A percentile compares a stretch with the other conserved stretches of the same genome.
Conservation (phyloP, 2,113 vertebrate genomes). For the Bambusicola thoracicus region DNA sequence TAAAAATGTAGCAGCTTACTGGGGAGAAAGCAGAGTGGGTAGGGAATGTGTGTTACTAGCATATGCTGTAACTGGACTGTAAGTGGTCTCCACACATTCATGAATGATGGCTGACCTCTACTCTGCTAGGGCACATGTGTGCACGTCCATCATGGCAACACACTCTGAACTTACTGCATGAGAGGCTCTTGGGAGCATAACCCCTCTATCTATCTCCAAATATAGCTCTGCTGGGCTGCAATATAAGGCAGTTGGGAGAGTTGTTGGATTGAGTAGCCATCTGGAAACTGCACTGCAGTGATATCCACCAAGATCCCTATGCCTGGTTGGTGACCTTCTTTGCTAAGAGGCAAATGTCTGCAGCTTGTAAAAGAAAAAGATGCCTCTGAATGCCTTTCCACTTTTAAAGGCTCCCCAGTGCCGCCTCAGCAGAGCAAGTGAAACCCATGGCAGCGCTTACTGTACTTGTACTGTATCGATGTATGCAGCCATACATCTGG, state of each 20-base stretch:
- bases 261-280: constrained; percentile 1
- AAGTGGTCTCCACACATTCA: constrained; percentile 44
- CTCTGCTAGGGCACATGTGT: constrained; percentile 69
- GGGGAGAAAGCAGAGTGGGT: not conserved
- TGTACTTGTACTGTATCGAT: constrained; percentile 11
- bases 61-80: constrained; percentile 61
- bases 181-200: constrained; percentile 67
- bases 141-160: constrained; percentile 75
- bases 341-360: constrained; percentile 43
- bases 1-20: constrained; percentile 29
- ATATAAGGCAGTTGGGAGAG: constrained; percentile 52
- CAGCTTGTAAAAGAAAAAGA: constrained; percentile 70
- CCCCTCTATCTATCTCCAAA: constrained; percentile 57
- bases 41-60: constrained; percentile 7
- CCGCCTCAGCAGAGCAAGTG: constrained; percentile 19
- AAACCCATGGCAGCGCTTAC: not conserved
- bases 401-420: constrained; percentile 49
- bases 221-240: constrained; percentile 67
- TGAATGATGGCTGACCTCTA: constrained; percentile 59
- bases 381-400: constrained; percentile 57
- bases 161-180: constrained; percentile 49
- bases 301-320: constrained; percentile 38
- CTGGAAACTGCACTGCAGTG: constrained; percentile 51
- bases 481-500: not conserved
- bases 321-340: constrained; percentile 33